Evolutionary conservation across 2,797 vertebrate genomes (phyloP), one percentile per base, ranked within the genome.

Genomic region (Manis crassicaudata): DNA sequence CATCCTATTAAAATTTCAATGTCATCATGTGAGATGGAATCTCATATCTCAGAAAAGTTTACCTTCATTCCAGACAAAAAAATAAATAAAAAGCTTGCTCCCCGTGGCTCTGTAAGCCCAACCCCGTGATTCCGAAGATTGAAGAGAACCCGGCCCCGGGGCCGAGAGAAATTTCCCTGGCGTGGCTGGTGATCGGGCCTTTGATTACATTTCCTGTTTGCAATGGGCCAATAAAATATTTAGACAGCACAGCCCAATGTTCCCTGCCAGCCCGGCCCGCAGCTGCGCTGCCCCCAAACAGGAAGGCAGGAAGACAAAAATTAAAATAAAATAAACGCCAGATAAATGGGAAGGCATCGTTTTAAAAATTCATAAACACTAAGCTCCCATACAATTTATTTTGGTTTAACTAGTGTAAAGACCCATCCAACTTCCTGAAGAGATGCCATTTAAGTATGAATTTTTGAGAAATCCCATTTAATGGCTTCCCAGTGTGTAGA

Each of bases 281-380:
- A 70, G 95, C 90, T 60, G 83, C 25, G 0, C 43, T 14, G 50
- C 40, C 65, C 92, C 79, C 81, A 3, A 40, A 68, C 29, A 58
- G 76, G 60, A 60, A 94, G 75, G 68, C 75, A 4, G 5, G 2
- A 9, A 73, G 80, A 65, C 68, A 8, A 60, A 73, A 81, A n/a
- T 40, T 35, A 77, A 37, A 85, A 77, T 18, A 21, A 94, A 82
- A 80, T 7, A 68, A 92, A 77, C 1, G 76, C 60, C 75, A 54
- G 65, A 63, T 62, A 86, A 62, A 46, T 14, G 25, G 21, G n/a
- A 68, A 88, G 5, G 0, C 1, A 13, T 35, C 20, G 0, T 37
- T 93, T 96, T 68, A 97, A 96, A 95, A 89, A 96, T 94, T 94
- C 83, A 94, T 63, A 40, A 76, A 62, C 46, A 2, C 43, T n/a